Conservation (phyloP, 2,113 vertebrate genomes). For the Eptesicus fuscus region DNA sequence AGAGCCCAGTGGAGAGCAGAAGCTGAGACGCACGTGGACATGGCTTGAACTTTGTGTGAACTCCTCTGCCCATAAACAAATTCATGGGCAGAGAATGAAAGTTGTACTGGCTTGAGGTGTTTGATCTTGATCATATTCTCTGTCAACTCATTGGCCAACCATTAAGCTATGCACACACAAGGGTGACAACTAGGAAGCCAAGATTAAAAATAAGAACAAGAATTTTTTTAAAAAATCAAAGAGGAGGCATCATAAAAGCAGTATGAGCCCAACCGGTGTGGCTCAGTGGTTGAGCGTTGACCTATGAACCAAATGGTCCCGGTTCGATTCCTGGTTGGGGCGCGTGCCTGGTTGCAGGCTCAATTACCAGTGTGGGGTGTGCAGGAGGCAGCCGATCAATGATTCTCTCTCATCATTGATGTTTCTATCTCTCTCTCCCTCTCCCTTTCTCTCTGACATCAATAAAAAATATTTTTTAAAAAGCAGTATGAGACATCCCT, state of each 20-base stretch:
- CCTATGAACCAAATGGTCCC: too few species aligned
- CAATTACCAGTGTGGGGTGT: too few species aligned
- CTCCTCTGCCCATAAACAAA: neutral
- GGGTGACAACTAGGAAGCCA: neutral
- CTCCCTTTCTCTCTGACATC: too few species aligned
- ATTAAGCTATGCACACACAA: neutral
- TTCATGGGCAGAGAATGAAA: neutral
- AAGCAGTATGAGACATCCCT: neutral
- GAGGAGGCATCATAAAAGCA: neutral
- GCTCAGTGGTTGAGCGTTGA: too few species aligned
- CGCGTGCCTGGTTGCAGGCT: too few species aligned
- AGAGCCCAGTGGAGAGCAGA: neutral
- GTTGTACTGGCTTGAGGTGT: neutral
- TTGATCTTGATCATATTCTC: neutral
- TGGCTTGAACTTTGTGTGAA: neutral
- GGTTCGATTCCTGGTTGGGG: too few species aligned
- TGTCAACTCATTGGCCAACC: neutral
- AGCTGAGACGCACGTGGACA: neutral
- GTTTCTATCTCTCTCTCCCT: too few species aligned
- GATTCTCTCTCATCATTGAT: too few species aligned
- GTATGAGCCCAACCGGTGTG: too few species aligned
- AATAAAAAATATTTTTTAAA: neutral
- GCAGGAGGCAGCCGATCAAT: too few species aligned
- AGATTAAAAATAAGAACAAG: neutral
- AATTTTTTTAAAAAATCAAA: neutral